Evolutionary conservation across 2,113 vertebrate genomes (phyloP).

Genomic region (Solea solea): DNA sequence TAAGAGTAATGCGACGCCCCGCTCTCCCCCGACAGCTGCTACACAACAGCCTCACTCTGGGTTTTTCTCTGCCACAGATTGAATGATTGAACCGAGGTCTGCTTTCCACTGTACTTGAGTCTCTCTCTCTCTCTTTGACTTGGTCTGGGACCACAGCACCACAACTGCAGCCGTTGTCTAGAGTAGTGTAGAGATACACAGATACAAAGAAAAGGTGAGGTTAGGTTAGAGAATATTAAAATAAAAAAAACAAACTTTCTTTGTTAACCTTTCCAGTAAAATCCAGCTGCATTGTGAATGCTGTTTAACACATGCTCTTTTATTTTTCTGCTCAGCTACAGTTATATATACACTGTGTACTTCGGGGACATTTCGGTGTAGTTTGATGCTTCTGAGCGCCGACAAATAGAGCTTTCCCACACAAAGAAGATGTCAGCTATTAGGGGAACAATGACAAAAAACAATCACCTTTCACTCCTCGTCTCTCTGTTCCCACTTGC

Average conservation of each 20-base stretch:
- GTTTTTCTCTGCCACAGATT: conserved; percentile 66
- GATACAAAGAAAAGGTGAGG: conserved; percentile 15
- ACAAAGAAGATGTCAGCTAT: conserved; percentile 49
- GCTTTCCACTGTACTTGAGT: conserved; percentile 61
- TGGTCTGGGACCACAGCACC: conserved; percentile 47
- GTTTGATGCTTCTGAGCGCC: conserved; percentile 16
- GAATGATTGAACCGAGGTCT: conserved; percentile 73
- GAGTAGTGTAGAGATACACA: background rate
- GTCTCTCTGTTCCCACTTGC: conserved; percentile 26
- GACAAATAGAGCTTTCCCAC: conserved; percentile 39
- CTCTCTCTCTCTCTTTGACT: conserved; percentile 69
- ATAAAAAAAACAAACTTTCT: background rate
- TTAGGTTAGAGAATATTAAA: no score
- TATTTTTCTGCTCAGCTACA: background rate
- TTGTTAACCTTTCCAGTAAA: background rate
- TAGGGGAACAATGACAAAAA: conserved; percentile 59
- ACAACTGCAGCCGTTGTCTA: conserved; percentile 19
- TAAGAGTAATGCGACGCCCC: conserved; percentile 66
- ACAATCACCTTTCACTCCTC: conserved; percentile 44
- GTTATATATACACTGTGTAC: background rate
- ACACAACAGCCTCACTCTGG: conserved; percentile 62
- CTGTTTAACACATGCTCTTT: background rate
- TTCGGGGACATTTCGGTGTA: conserved; percentile 13
- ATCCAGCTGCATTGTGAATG: background rate
- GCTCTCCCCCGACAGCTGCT: conserved; percentile 65